phyloP scores from a whole-genome alignment of 2,113 vertebrate species.

The Catharus minimus region DNA sequence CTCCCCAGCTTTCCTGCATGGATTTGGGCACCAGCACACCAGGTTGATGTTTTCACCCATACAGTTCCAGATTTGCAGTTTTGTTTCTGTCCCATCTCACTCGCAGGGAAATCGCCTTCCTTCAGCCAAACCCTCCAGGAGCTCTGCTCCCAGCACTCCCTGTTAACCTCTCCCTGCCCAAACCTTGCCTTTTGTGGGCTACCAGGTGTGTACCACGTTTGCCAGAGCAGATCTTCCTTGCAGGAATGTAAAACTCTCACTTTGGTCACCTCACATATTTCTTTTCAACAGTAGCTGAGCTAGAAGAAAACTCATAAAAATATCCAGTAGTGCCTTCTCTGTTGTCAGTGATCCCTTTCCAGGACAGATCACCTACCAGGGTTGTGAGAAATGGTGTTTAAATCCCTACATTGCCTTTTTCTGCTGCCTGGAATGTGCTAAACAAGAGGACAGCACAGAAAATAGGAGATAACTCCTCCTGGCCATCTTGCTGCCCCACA shows the following conservation, averaged over 20 bases:
- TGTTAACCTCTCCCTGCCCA: not conserved
- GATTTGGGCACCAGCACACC: not conserved
- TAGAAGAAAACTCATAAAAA: not conserved
- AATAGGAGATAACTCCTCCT: not conserved
- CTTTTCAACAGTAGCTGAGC: not conserved
- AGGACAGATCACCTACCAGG: rapidly evolving
- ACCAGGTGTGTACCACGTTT: not conserved
- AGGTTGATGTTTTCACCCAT: rapidly evolving
- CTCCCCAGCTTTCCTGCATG: not conserved
- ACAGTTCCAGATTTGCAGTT: not conserved
- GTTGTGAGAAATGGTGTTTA: not conserved
- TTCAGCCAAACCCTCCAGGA: not conserved
- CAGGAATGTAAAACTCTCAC: not conserved
- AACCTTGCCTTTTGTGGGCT: not conserved
- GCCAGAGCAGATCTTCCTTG: not conserved
- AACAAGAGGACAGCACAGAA: not conserved
- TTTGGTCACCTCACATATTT: not conserved
- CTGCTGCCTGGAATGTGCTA: not conserved
- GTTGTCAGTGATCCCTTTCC: not conserved
- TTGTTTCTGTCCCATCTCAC: not conserved
- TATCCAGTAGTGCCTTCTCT: not conserved
- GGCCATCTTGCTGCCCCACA: not conserved
- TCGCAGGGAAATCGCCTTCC: rapidly evolving
- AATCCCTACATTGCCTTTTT: not conserved
- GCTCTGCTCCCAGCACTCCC: not conserved